Evolutionary conservation across 2,888 invertebrate genomes (phyloP).

Genomic region (Ecdyonurus torrentis): DNA sequence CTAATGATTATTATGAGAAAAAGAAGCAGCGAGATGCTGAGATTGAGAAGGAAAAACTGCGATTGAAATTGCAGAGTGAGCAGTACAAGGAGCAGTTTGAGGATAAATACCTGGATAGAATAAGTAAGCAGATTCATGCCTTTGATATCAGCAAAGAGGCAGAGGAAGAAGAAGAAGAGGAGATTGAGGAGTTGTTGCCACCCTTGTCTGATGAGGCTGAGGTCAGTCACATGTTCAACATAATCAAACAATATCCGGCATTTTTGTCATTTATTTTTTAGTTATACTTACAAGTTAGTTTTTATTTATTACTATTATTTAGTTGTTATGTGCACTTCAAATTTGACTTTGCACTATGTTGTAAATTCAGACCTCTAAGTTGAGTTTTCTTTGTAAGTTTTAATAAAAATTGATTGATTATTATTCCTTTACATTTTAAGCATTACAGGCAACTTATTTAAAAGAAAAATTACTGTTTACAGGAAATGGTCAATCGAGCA

Average conservation of each 20-base stretch:
- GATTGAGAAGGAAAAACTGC: background rate
- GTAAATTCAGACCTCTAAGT: background rate
- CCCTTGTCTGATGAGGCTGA: background rate
- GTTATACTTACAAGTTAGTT: too few species aligned
- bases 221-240: too few species aligned
- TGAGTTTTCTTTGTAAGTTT: background rate
- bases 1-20: too few species aligned
- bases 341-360: too few species aligned
- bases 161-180: background rate
- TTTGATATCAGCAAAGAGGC: background rate
- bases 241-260: too few species aligned
- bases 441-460: background rate
- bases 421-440: too few species aligned
- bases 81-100: background rate
- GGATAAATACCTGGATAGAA: background rate
- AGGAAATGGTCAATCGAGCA: constrained; percentile 31
- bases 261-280: too few species aligned
- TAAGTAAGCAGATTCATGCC: background rate
- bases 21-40: background rate
- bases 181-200: background rate
- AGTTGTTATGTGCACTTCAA: too few species aligned
- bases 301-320: too few species aligned
- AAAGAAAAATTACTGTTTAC: background rate
- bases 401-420: too few species aligned
- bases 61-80: background rate